Conservation (phyloP, 1,140 invertebrate species). For the Cryptotermes secundus region DNA sequence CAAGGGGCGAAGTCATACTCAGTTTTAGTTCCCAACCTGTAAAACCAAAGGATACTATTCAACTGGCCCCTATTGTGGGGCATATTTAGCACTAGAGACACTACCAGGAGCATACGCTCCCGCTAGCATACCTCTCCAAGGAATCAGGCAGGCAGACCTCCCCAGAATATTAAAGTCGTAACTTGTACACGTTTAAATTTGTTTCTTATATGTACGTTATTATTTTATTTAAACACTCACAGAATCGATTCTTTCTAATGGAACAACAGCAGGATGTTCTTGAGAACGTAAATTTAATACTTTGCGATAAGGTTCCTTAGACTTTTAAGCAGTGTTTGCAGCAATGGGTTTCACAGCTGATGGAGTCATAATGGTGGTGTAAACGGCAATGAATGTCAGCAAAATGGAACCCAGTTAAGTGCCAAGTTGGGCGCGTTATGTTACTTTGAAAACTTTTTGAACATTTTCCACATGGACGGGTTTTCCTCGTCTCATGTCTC, state of each 20-base stretch:
- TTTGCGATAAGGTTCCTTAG: neutral
- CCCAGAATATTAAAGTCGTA: too few relatives aligned
- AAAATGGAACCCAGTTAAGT: neutral
- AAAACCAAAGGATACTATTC: too few relatives aligned
- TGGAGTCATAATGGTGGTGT: neutral
- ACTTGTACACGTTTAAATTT: too few relatives aligned
- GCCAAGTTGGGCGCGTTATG: conserved; percentile 1
- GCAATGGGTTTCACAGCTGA: neutral
- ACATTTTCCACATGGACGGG: neutral
- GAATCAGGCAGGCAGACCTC: too few relatives aligned
- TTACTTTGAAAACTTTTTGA: conserved; percentile 8
- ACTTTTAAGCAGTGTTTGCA: neutral
- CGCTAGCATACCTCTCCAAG: too few relatives aligned
- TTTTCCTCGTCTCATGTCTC: neutral
- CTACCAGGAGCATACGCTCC: too few relatives aligned
- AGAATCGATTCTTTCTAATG: neutral
- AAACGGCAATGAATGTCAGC: neutral
- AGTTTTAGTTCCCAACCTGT: too few relatives aligned
- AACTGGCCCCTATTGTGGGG: too few relatives aligned
- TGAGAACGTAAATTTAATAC: neutral
- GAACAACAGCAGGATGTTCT: neutral
- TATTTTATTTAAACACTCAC: too few relatives aligned
- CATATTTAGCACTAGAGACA: too few relatives aligned
- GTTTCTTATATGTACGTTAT: too few relatives aligned
- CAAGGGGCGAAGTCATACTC: too few relatives aligned